Percentiles rank a stretch among this genome's conserved stretches.
Evolutionary conservation across 2,113 vertebrate species (phyloP).

Genomic region (Notiomystis cincta): DNA sequence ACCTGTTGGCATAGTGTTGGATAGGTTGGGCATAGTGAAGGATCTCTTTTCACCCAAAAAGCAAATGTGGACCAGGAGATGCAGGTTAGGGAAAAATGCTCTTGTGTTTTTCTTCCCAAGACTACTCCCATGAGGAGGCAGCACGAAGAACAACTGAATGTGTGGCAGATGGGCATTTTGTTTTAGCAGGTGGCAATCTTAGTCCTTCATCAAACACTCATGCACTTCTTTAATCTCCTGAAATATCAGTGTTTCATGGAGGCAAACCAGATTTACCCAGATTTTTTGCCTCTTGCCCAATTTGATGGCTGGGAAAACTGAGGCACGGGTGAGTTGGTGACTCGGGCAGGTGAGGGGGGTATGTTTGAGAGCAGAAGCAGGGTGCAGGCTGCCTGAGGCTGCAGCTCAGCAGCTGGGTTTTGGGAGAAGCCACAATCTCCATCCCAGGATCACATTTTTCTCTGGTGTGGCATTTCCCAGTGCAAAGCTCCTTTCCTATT

Average conservation of each 20-base stretch:
- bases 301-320: background rate
- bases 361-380: background rate
- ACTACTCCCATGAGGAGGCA: background rate
- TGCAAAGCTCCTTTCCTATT: background rate
- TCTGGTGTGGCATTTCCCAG: background rate
- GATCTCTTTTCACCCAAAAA: background rate
- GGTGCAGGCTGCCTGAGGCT: background rate
- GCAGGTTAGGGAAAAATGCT: background rate
- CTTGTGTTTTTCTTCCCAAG: background rate
- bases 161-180: background rate
- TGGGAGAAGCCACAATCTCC: background rate
- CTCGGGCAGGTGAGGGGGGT: background rate
- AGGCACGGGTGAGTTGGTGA: fast-evolving
- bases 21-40: background rate
- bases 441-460: background rate
- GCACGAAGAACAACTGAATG: background rate
- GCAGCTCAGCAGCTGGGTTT: no score
- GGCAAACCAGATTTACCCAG: background rate
- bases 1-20: no score
- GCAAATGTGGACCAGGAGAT: fast-evolving
- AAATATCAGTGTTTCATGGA: background rate
- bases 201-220: background rate
- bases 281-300: background rate
- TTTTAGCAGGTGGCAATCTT: background rate
- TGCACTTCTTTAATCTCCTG: background rate